Conservation (phyloP, 2,113 vertebrate species). For the Atrichornis clamosus region DNA sequence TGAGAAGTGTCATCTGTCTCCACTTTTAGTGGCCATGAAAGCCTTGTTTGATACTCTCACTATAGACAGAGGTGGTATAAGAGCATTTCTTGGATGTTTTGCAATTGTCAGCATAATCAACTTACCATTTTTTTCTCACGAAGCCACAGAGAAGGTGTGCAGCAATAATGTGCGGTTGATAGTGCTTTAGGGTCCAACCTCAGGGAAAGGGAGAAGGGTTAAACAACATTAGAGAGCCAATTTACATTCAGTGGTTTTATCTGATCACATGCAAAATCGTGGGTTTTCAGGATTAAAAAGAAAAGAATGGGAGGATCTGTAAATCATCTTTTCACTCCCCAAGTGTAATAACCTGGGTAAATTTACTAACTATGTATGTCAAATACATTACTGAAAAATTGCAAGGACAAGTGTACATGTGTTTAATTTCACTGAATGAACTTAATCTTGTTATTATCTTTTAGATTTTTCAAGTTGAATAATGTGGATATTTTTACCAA, state of each 20-base stretch:
- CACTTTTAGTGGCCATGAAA: neutral
- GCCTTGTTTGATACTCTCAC: neutral
- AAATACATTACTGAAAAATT: neutral
- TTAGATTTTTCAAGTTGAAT: neutral
- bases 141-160: neutral
- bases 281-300: neutral
- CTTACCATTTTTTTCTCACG: neutral
- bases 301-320: neutral
- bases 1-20: accelerated
- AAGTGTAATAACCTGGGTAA: neutral
- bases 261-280: neutral
- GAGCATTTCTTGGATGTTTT: neutral
- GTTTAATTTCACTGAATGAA: neutral
- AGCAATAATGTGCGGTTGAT: neutral
- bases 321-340: neutral
- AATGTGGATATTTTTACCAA: neutral
- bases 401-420: neutral
- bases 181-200: neutral
- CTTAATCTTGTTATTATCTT: neutral
- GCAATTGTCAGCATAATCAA: accelerated
- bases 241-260: neutral
- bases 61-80: neutral
- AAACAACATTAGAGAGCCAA: neutral
- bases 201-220: neutral
- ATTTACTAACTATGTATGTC: neutral